Conservation (phyloP, 1,140 invertebrate species). For the Apolygus lucorum region DNA sequence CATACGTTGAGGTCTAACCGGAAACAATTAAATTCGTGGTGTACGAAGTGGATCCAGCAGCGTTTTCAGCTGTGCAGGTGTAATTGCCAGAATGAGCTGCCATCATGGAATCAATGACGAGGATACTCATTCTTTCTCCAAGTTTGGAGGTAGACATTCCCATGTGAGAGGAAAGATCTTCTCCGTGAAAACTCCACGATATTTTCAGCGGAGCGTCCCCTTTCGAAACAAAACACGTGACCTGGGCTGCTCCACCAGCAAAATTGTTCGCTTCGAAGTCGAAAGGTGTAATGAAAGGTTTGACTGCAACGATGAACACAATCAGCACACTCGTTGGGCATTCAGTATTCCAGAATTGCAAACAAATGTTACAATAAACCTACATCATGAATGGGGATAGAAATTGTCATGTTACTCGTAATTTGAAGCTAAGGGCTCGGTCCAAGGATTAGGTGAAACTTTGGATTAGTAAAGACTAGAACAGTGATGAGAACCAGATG, state of each 20-base stretch:
- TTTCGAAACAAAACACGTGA: constrained; percentile 74
- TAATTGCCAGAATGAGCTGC: constrained; percentile 64
- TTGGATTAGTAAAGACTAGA: too few species aligned
- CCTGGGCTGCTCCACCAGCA: constrained; percentile 51
- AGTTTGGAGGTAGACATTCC: constrained; percentile 44
- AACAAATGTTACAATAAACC: too few species aligned
- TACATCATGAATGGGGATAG: too few species aligned
- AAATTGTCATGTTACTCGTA: too few species aligned
- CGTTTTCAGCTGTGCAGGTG: constrained; percentile 61
- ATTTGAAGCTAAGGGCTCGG: too few species aligned
- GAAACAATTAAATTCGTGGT: constrained; percentile 44
- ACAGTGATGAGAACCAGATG: too few species aligned
- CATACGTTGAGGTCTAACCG: too few species aligned
- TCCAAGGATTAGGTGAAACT: too few species aligned
- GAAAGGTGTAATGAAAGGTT: constrained; percentile 38
- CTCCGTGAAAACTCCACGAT: constrained; percentile 56
- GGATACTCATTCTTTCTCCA: constrained; percentile 49
- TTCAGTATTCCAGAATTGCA: too few species aligned
- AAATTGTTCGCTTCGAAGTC: constrained; percentile 41
- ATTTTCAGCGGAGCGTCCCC: constrained; percentile 74
- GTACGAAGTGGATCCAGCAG: constrained; percentile 42
- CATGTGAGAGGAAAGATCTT: constrained; percentile 31
- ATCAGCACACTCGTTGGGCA: too few species aligned
- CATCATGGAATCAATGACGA: constrained; percentile 42
- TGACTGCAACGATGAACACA: too few species aligned